phyloP scores from a whole-genome alignment of 2,113 vertebrate genomes.

The Oophaga pumilio region DNA sequence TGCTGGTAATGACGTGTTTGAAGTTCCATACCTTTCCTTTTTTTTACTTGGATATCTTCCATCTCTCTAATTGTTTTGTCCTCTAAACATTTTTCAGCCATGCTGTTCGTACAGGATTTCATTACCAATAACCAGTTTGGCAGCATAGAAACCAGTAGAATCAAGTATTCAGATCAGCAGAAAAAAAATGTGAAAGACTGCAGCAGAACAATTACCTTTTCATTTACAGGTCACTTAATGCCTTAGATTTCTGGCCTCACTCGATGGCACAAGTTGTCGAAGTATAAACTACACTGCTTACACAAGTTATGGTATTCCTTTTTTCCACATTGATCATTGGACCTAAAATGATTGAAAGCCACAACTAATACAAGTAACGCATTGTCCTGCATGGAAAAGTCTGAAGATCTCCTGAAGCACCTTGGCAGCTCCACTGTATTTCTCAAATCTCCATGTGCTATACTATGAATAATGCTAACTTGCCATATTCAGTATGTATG shows the following conservation, averaged over 20 bases:
- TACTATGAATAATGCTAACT: no score
- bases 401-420: background rate
- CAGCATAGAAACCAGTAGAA: background rate
- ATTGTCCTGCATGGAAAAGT: background rate
- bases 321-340: background rate
- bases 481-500: background rate
- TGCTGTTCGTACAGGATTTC: background rate
- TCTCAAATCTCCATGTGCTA: no score
- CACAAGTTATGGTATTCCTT: background rate
- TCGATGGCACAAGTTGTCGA: background rate
- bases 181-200: background rate
- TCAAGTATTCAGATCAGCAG: background rate
- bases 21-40: background rate
- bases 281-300: background rate
- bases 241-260: background rate
- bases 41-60: background rate
- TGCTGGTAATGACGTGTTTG: background rate
- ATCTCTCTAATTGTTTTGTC: background rate
- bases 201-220: background rate
- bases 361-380: background rate
- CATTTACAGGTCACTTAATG: background rate
- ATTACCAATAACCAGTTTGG: background rate
- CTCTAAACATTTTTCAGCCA: background rate
- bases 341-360: no score
- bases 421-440: no score